A percentile compares a stretch with the other conserved stretches of the same genome.
phyloP scores from a whole-genome alignment of 1,140 invertebrate species.

The Copidosoma floridanum region DNA sequence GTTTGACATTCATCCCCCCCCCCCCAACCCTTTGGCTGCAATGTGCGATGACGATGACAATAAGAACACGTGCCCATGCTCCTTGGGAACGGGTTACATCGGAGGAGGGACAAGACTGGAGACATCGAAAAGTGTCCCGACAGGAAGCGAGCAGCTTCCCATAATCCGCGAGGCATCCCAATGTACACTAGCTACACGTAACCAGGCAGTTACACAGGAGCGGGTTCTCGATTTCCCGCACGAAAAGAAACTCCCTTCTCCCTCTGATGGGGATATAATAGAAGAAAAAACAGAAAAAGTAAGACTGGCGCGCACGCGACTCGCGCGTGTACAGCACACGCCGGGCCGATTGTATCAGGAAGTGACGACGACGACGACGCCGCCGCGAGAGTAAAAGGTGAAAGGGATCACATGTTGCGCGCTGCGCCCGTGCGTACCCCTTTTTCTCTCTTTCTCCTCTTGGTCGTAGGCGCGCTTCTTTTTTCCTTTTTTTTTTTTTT shows the following conservation, averaged over 20 bases:
- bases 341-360: slow-evolving; percentile 33
- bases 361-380: slow-evolving; percentile 21
- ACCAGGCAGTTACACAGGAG: too few relatives aligned
- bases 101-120: too few relatives aligned
- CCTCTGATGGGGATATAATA: too few relatives aligned
- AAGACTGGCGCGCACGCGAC: neutral
- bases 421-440: neutral
- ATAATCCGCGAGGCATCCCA: too few relatives aligned
- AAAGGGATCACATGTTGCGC: slow-evolving; percentile 36
- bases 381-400: slow-evolving; percentile 30
- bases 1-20: too few relatives aligned
- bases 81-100: too few relatives aligned
- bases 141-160: neutral
- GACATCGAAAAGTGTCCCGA: neutral
- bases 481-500: slow-evolving; percentile 12
- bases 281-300: too few relatives aligned
- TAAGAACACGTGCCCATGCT: too few relatives aligned
- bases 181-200: neutral
- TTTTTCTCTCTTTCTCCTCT: slow-evolving; percentile 29
- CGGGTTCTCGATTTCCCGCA: too few relatives aligned
- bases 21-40: too few relatives aligned
- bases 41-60: too few relatives aligned
- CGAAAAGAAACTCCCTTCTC: too few relatives aligned
- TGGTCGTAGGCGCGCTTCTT: slow-evolving; percentile 12
- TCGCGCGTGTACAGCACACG: slow-evolving; percentile 29